phyloP scores from a whole-genome alignment of 1,140 invertebrate genomes.

The Aphis craccivora region DNA sequence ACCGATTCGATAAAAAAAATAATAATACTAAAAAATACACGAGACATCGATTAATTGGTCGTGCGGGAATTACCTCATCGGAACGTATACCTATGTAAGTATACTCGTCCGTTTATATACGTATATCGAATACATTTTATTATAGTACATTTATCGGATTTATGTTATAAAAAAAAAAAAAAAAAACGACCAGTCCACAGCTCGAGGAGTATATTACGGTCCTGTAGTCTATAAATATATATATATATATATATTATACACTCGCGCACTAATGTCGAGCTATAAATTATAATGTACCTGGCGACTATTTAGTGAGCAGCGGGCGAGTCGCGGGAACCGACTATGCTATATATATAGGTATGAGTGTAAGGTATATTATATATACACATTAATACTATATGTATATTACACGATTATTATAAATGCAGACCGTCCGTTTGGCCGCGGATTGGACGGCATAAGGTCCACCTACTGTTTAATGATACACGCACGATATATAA shows the following conservation, averaged over 20 bases:
- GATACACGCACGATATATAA: background rate
- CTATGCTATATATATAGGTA: too few species aligned
- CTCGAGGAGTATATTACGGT: background rate
- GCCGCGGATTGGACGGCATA: constrained; percentile 44
- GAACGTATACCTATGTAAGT: background rate
- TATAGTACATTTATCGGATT: background rate
- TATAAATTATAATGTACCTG: background rate
- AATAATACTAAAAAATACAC: background rate
- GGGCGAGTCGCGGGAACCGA: too few species aligned
- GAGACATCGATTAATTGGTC: background rate
- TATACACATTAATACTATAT: too few species aligned
- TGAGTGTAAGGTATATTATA: too few species aligned
- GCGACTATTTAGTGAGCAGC: background rate
- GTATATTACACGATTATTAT: background rate
- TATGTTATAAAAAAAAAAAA: background rate
- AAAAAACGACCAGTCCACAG: background rate
- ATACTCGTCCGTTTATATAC: background rate
- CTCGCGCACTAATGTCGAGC: background rate
- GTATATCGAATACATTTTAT: background rate
- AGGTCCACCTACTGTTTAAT: constrained; percentile 58
- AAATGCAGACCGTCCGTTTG: constrained; percentile 24
- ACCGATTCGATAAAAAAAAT: background rate
- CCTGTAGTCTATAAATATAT: background rate
- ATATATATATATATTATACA: background rate
- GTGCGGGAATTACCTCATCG: background rate